Conservation (phyloP, 37 sponge, comb jelly and placozoan species). For the Spongilla lacustris region DNA sequence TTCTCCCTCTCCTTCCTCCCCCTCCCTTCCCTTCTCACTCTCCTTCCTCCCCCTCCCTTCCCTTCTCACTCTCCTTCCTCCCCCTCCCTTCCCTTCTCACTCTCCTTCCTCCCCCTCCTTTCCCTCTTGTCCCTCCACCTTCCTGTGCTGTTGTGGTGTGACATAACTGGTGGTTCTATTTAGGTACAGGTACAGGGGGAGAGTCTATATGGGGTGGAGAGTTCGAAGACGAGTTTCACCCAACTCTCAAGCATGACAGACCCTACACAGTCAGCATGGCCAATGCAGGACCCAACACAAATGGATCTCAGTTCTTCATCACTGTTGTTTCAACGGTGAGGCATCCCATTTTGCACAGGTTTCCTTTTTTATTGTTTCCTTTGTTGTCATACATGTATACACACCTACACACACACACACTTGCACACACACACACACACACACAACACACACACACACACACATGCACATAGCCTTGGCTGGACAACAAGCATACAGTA, state of each 20-base stretch:
- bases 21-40: not conserved
- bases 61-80: not conserved
- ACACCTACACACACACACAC: slow-evolving; percentile 2
- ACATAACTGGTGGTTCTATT: not conserved
- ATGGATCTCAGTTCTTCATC: slow-evolving; percentile 98
- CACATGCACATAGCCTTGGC: slow-evolving; percentile 76
- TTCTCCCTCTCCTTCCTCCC: not conserved
- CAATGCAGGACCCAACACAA: slow-evolving; percentile 96
- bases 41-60: not conserved
- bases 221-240: slow-evolving; percentile 97
- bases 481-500: slow-evolving; percentile 97
- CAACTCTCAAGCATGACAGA: slow-evolving; percentile 88
- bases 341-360: not conserved
- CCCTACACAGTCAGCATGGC: slow-evolving; percentile 97
- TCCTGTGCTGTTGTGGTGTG: not conserved
- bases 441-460: not conserved
- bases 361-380: not conserved
- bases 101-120: not conserved
- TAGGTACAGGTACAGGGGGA: slow-evolving; percentile 95
- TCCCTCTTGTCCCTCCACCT: not conserved
- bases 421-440: slow-evolving; percentile 2
- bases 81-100: not conserved
- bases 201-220: slow-evolving; percentile 97
- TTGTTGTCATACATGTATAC: not conserved
- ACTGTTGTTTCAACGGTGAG: slow-evolving; percentile 90